Evolutionary conservation across 2,888 invertebrate genomes (phyloP), one percentile per base, ranked within the genome.

Genomic region (Bellardia bayeri): DNA sequence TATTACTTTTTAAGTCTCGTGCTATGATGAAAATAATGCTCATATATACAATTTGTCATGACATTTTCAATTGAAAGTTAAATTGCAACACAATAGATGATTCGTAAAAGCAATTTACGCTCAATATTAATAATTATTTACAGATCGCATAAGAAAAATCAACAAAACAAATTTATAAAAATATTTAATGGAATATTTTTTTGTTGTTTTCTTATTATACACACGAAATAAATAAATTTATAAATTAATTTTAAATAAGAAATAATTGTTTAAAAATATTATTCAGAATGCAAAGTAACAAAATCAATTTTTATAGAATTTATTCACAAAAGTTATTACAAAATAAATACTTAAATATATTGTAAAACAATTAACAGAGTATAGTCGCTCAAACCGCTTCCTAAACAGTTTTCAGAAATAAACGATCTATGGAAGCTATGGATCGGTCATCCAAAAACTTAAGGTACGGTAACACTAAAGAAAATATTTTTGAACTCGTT

Each of bases 31-130:
- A 16, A 51, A 75, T 16, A 51, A 13, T 30, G 1, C n/a, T 49
- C 45, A 45, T 3, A 45, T 56, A 78, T 54, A 49, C n/a, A n/a
- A n/a, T 72, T 75, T 74, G 13, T 69, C 54, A 69, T 85, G 80
- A 80, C 74, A 85, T 63, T 74, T 85, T 81, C 40, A 81, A 81
- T 81, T 85, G 42, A 71, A 56, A 71, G 51, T 56, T 71, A 54
- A 79, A 79, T 72, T 72, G 72, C 75, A 9, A 80, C 2, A 80
- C 74, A 85, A 80, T 75, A 80, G 51, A 74, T 69, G 61, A 80
- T 68, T 80, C 37, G 54, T 76, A 42, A 66, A 68, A 71, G 51
- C 56, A 79, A 79, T 66, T 79, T 64, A 49, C 61, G 23, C 13
- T 76, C 78, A 58, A 72, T 79, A 69, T 58, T 61, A 72, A 80